Evolutionary conservation across 2,888 invertebrate species (phyloP).

Genomic region (Pammene fasciana): DNA sequence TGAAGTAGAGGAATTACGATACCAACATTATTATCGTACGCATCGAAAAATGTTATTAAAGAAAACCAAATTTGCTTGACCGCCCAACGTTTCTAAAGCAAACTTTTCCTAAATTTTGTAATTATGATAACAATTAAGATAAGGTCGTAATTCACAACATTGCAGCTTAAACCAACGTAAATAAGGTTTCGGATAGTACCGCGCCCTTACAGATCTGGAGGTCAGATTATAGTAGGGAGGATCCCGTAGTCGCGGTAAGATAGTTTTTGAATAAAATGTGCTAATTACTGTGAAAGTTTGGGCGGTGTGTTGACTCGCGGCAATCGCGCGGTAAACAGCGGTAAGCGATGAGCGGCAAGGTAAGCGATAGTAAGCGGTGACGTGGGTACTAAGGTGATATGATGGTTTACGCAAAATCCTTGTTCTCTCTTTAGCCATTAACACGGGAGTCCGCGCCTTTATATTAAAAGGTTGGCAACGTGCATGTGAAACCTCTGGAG

Average conservation of each 20-base stretch:
- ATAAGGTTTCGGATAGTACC: not conserved
- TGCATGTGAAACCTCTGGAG: too few species aligned
- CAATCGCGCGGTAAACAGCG: slow-evolving; percentile 3
- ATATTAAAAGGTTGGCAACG: too few species aligned
- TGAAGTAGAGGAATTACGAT: too few species aligned
- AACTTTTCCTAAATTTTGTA: slow-evolving; percentile 8
- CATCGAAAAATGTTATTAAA: not conserved
- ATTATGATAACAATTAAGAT: slow-evolving; percentile 12
- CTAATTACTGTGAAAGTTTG: slow-evolving; percentile 10
- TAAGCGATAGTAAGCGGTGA: too few species aligned
- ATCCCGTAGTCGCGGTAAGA: not conserved
- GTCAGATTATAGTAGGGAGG: not conserved
- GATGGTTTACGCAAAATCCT: too few species aligned
- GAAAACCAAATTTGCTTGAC: not conserved
- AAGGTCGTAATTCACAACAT: not conserved
- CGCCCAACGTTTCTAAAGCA: not conserved
- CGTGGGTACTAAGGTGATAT: too few species aligned
- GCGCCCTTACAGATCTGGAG: too few species aligned
- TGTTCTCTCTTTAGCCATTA: too few species aligned
- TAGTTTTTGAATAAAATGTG: not conserved
- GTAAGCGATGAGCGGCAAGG: not conserved
- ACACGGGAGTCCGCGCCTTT: too few species aligned
- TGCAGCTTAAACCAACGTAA: not conserved
- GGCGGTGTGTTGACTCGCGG: slow-evolving; percentile 3
- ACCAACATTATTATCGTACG: too few species aligned